Evolutionary conservation across 2,797 vertebrate genomes (phyloP).

Genomic region (Channallabes apus): DNA sequence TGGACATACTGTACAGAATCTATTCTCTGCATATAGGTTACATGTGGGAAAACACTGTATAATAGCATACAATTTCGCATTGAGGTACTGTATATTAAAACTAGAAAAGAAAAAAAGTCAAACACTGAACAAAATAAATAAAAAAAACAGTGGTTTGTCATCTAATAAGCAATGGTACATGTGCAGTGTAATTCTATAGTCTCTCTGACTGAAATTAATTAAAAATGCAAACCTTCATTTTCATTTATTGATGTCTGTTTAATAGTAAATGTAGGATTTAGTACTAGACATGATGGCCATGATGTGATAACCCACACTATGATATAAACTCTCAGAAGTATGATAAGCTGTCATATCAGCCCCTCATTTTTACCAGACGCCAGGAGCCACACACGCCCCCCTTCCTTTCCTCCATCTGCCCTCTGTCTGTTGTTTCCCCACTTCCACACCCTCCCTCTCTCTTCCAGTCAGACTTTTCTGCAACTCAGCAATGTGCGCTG

Average conservation of each 20-base stretch:
- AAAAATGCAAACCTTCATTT: neutral
- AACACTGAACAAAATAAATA: neutral
- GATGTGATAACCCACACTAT: neutral
- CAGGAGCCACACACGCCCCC: constrained; percentile 22
- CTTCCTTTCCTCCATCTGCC: constrained; percentile 29
- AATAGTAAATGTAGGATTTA: neutral
- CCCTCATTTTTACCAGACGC: constrained; percentile 6
- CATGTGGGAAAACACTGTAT: neutral
- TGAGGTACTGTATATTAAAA: neutral
- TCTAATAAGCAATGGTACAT: neutral
- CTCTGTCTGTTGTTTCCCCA: constrained; percentile 19
- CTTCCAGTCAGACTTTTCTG: constrained; percentile 23
- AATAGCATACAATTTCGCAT: neutral
- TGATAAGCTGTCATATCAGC: constrained; percentile 22
- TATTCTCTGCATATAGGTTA: neutral
- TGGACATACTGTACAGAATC: neutral
- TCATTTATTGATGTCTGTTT: neutral
- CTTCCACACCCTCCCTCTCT: constrained; percentile 30
- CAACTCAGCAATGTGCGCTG: constrained; percentile 32
- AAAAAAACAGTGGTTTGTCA: neutral
- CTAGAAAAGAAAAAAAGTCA: neutral
- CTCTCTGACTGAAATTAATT: neutral
- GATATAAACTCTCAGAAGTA: constrained; percentile 8
- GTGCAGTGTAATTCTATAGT: neutral
- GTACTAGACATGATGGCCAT: neutral